phyloP scores from a whole-genome alignment of 2,113 vertebrate genomes.

The Ornithorhynchus anatinus region DNA sequence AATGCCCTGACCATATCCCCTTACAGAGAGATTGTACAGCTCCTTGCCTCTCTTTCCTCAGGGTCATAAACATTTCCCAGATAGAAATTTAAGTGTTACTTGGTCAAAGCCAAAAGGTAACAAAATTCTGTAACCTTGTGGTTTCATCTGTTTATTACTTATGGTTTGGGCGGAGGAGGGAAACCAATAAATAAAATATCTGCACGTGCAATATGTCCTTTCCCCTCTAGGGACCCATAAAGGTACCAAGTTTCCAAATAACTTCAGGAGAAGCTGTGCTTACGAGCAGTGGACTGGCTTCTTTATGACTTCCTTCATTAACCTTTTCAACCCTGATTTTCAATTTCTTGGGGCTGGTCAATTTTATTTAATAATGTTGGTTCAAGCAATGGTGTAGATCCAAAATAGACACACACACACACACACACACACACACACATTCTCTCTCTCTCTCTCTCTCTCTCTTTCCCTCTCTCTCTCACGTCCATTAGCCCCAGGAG shows the following conservation, averaged over 20 bases:
- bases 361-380: slow-evolving; percentile 17
- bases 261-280: slow-evolving; percentile 1
- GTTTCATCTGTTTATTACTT: slow-evolving; percentile 58
- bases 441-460: too few relatives aligned
- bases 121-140: slow-evolving; percentile 29
- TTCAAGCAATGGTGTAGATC: not conserved
- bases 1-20: slow-evolving; percentile 20
- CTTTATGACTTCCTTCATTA: slow-evolving; percentile 37
- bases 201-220: slow-evolving; percentile 29
- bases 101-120: slow-evolving; percentile 41
- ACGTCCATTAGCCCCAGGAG: too few relatives aligned
- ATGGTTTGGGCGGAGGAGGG: slow-evolving; percentile 25
- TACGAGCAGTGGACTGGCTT: slow-evolving; percentile 14
- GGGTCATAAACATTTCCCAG: slow-evolving; percentile 16
- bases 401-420: not conserved
- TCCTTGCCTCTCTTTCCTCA: not conserved
- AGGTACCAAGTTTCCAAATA: slow-evolving; percentile 36
- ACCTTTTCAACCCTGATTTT: slow-evolving; percentile 19
- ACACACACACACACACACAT: not conserved
- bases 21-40: not conserved
- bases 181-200: slow-evolving; percentile 59
- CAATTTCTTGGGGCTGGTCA: not conserved
- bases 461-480: too few relatives aligned
- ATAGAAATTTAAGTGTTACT: slow-evolving; percentile 46
- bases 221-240: slow-evolving; percentile 21